A percentile compares a stretch with the other conserved stretches of the same genome.
Evolutionary conservation across 2,797 vertebrate genomes (phyloP).

Genomic region (Gallirallus australis): DNA sequence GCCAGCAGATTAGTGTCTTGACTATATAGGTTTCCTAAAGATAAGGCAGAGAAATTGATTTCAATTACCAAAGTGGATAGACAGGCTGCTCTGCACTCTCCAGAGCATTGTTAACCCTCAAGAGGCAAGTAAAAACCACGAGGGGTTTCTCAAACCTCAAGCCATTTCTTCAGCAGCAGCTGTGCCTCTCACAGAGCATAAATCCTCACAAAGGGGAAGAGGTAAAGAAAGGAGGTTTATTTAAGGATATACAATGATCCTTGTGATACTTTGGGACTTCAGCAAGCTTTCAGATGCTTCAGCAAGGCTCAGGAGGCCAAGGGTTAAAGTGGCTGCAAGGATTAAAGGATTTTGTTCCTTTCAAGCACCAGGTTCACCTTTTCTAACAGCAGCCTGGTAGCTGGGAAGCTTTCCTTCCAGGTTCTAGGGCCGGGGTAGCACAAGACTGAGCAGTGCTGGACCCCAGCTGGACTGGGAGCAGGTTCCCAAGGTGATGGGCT

Average conservation of each 20-base stretch:
- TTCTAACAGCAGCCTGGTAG: background rate
- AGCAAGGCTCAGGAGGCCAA: conserved; percentile 22
- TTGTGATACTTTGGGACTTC: conserved; percentile 59
- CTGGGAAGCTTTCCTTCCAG: background rate
- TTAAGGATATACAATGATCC: conserved; percentile 59
- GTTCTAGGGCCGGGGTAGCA: background rate
- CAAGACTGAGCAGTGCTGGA: background rate
- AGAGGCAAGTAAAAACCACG: background rate
- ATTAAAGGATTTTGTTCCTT: conserved; percentile 59
- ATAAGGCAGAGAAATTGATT: conserved; percentile 87
- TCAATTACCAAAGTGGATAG: conserved; percentile 82
- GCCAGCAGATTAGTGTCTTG: conserved; percentile 81
- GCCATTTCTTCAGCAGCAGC: background rate
- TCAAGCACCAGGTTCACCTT: conserved; percentile 2
- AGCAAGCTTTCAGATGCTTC: conserved; percentile 25
- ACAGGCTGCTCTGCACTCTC: conserved; percentile 54
- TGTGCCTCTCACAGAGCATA: background rate
- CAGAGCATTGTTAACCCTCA: conserved; percentile 71
- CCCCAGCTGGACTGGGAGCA: background rate
- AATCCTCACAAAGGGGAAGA: conserved; percentile 50
- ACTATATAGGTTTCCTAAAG: conserved; percentile 84
- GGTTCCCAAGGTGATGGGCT: background rate
- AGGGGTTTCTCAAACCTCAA: background rate
- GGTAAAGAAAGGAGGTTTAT: conserved; percentile 54
- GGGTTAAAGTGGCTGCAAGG: conserved; percentile 58